A percentile compares a stretch with the other conserved stretches of the same genome.
These are phyloP conservation scores for Fregetta grallaria DNA, from an alignment of 2,113 vertebrate genomes.

Conservation along the genomic window DNA sequence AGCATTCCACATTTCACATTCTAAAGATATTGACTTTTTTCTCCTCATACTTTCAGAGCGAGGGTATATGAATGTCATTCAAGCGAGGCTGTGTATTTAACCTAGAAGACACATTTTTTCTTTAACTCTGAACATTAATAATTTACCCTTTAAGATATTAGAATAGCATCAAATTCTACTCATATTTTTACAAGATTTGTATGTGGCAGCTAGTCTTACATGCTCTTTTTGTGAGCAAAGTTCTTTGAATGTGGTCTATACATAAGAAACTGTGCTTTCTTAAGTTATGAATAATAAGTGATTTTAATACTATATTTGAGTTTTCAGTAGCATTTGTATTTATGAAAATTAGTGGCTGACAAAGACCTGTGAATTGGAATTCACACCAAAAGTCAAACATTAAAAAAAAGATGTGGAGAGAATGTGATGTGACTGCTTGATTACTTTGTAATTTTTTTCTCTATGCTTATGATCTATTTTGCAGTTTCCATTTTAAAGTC, in stretches of 20 bases:
- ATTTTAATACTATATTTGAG: conserved; percentile 13
- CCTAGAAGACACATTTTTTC: conserved; percentile 34
- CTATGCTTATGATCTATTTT: not conserved
- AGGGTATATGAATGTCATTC: conserved; percentile 55
- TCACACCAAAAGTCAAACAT: conserved; percentile 2
- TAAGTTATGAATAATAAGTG: conserved; percentile 9
- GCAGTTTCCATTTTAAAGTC: conserved; percentile 7
- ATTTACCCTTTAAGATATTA: conserved; percentile 63
- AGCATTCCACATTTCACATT: conserved; percentile 47
- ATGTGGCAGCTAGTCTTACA: not conserved
- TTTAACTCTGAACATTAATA: conserved; percentile 61
- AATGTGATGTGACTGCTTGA: conserved; percentile 1
- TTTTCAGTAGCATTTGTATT: conserved; percentile 15
- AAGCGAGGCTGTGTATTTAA: conserved; percentile 54
- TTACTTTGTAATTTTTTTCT: not conserved
- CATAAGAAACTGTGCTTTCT: not conserved
- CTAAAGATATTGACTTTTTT: conserved; percentile 64
- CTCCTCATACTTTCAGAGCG: conserved; percentile 6
- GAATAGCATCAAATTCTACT: conserved; percentile 44
- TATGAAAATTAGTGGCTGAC: conserved; percentile 36
- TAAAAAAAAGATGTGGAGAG: not conserved
- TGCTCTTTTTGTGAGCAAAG: not conserved
- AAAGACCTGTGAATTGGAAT: conserved; percentile 19
- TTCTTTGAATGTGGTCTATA: conserved; percentile 8
- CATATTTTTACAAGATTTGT: conserved; percentile 36